Conservation (phyloP, 2,797 vertebrate genomes). For the Phaenicophaeus curvirostris region DNA sequence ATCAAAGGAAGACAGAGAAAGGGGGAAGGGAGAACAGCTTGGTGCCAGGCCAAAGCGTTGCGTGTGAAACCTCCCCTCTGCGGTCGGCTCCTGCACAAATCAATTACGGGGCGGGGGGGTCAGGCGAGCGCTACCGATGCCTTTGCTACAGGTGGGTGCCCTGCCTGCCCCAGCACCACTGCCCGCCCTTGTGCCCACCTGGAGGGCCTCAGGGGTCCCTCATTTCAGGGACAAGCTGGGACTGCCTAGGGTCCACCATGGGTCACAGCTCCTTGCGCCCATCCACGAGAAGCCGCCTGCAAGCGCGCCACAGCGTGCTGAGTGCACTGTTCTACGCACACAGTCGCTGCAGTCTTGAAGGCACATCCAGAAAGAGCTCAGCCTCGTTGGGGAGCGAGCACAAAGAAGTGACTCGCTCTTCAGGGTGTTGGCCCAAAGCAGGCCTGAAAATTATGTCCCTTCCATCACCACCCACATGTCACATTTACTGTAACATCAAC, state of each 20-base stretch:
- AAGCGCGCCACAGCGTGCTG: fast-evolving
- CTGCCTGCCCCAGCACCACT: background rate
- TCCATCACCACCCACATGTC: conserved; percentile 59
- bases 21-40: background rate
- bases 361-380: conserved; percentile 3
- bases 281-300: background rate
- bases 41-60: background rate
- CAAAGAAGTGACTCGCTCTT: conserved; percentile 2
- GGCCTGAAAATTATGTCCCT: conserved; percentile 48
- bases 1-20: background rate
- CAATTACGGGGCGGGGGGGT: fast-evolving
- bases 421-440: conserved; percentile 45
- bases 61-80: fast-evolving
- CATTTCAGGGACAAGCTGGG: background rate
- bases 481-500: conserved; percentile 48
- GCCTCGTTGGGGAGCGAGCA: background rate
- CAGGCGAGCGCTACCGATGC: background rate
- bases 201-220: background rate
- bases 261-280: background rate
- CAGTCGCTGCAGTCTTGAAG: background rate
- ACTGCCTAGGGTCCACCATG: background rate
- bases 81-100: background rate
- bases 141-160: background rate
- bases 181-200: background rate
- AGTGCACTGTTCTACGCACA: fast-evolving